Evolutionary conservation across 2,888 invertebrate genomes (phyloP), one percentile per base, ranked within the genome.

Genomic region (Branchipolynoe longqiensis): DNA sequence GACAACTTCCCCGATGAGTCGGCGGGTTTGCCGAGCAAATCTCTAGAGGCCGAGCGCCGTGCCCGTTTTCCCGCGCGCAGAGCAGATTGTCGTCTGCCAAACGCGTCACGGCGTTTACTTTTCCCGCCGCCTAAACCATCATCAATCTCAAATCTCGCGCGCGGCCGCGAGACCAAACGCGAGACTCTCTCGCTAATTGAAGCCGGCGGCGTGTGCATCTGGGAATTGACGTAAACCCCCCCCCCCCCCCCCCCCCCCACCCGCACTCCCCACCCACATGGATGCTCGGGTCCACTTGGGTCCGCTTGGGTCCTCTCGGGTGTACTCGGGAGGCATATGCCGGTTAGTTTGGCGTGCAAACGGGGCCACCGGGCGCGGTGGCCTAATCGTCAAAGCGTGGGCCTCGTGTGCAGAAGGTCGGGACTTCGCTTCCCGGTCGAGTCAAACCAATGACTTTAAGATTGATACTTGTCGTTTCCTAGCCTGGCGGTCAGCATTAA

Each of bases 141-240:
- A 78, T 78, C 78, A 78, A 78, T 78, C 78, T 54, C 78, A 78
- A 78, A 78, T 54, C 78, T 78, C 69, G 6, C 38, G 36, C 69
- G 6, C 38, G 36, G 62, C 62, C 25, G 31, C 62, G 62, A n/a
- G 62, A 62, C 31, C 62, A 8, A 48, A n/a, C 69, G 36, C 69
- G 69, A 69, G 38, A 69, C 69, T 69, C 78, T 78, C 54, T 54
- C 78, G 33, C 78, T 78, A 78, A 78, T 78, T 78, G 54, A 78
- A 78, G 25, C 78, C 28, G 54, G 69, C 69, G 69, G 69, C 69
- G 69, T 69, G 69, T 69, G 69, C 69, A 36, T 69, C 36, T 2
- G 69, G 69, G 69, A 69, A 69, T 69, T 69, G 69, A 33, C 38
- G 69, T 69, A 33, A 69, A 69, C 69, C 69, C n/a, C n/a, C n/a